Conservation (phyloP, 2,797 vertebrate species). For the Notoglanidium macrostoma region DNA sequence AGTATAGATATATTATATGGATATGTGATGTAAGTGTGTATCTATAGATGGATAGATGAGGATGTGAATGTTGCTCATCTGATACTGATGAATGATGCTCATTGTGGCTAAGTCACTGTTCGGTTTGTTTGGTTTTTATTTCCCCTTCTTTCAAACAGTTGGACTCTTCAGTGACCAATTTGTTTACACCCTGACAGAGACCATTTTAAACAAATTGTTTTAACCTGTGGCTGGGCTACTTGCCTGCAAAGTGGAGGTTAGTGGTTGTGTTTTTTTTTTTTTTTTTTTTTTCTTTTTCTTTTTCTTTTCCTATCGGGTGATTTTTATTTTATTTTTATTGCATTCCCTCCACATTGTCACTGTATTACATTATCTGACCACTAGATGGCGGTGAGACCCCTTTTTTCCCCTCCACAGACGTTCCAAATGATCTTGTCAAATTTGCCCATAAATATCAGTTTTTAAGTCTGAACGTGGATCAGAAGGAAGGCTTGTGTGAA, state of each 20-base stretch:
- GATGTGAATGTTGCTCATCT: slow-evolving; percentile 47
- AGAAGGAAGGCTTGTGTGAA: background rate
- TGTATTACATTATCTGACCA: slow-evolving; percentile 70
- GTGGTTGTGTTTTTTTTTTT: no score
- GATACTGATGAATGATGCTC: slow-evolving; percentile 51
- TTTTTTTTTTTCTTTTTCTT: slow-evolving; percentile 31
- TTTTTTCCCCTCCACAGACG: slow-evolving; percentile 42
- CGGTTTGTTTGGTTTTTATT: background rate
- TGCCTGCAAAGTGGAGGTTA: slow-evolving; percentile 63
- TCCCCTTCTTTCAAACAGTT: background rate
- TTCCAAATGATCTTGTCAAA: background rate
- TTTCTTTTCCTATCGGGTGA: slow-evolving; percentile 34
- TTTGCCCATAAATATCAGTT: background rate
- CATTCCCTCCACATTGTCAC: background rate
- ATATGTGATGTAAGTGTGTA: slow-evolving; percentile 56
- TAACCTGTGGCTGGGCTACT: slow-evolving; percentile 75
- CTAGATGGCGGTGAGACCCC: slow-evolving; percentile 68
- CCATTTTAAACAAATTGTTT: slow-evolving; percentile 70
- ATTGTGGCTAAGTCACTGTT: slow-evolving; percentile 60
- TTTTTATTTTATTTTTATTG: slow-evolving; percentile 18
- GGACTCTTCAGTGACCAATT: slow-evolving; percentile 70
- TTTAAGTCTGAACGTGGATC: background rate
- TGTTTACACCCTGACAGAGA: slow-evolving; percentile 65
- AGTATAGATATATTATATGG: slow-evolving; percentile 7
- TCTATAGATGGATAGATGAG: slow-evolving; percentile 60